phyloP scores from a whole-genome alignment of 2,797 vertebrate genomes.

The Picus viridis region DNA sequence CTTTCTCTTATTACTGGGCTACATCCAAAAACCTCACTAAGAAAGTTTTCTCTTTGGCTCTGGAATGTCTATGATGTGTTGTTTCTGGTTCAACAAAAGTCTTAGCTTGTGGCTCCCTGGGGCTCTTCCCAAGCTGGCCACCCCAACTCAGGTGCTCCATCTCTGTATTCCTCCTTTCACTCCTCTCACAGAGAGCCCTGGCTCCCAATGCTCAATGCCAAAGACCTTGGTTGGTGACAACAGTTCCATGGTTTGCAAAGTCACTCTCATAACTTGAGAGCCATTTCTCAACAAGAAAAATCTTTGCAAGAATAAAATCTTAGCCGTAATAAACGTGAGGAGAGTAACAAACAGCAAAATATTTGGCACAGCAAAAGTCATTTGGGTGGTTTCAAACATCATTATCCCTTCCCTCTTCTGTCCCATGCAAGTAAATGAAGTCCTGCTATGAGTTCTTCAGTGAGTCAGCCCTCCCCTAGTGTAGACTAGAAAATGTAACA shows the following conservation, averaged over 20 bases:
- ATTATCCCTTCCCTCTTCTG: neutral
- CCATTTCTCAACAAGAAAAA: neutral
- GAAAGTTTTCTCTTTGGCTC: neutral
- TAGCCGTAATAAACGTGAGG: neutral
- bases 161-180: neutral
- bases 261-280: neutral
- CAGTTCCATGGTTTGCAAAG: neutral
- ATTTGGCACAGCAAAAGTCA: neutral
- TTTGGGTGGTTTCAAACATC: neutral
- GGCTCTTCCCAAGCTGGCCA: neutral
- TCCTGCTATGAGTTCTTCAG: neutral
- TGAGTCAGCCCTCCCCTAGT: slow-evolving; percentile 19
- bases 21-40: neutral
- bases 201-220: fast-evolving
- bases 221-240: neutral
- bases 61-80: neutral
- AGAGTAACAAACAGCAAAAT: neutral
- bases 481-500: slow-evolving; percentile 32
- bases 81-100: neutral
- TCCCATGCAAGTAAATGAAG: slow-evolving; percentile 46
- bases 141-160: neutral
- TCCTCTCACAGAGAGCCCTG: neutral
- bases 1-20: neutral
- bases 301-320: neutral
- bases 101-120: neutral